Base-by-base conservation (phyloP, 2,888 invertebrate genomes). In the Mamestra brassicae region DNA sequence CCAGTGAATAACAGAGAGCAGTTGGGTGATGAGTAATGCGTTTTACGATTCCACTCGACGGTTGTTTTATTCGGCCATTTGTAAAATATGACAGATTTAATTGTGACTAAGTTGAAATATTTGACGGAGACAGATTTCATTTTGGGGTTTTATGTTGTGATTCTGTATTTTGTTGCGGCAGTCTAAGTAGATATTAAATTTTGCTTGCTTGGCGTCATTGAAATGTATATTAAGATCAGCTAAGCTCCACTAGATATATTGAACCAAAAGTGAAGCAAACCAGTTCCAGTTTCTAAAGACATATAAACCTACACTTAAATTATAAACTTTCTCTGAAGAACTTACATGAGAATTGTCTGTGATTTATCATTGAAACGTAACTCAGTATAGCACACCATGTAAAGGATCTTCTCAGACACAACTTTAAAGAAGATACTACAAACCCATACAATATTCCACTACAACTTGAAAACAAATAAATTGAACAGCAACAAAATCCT, bases 1-100 rank as follows among this genome's bases (percentile, higher is more conserved):
- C 88, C 84, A 88, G 88, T 87, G 89, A 88, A 88, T 89, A 90
- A 87, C 89, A 88, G 86, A 66, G 80, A 85, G 86, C 86, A 86
- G 84, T 85, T 74, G 83, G 80, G 72, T 81, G 79, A 87, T 89
- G 89, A 87, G 83, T 87, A 86, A 87, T 87, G 84, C 77, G 80
- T 87, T 89, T 89, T 87, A 89, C 84, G 87, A 79, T 83, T 81
- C 71, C 61, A 76, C 74, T 78, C 71, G 77, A 75, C 76, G 84
- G 80, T 84, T 86, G 81, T 85, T 82, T 85, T 83, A 83, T 80
- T 66, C 76, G 63, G 73, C 78, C 64, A 76, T 88, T 88, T 88
- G 76, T 80, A 65, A 83, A 85, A 85, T 85, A 81, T 88, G 85
- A 83, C 85, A 77, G 78, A 76, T 78, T 88, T 86, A 71, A 78